Evolutionary conservation across 2,113 vertebrate genomes (phyloP).

Genomic region (Tringa solitaria): DNA sequence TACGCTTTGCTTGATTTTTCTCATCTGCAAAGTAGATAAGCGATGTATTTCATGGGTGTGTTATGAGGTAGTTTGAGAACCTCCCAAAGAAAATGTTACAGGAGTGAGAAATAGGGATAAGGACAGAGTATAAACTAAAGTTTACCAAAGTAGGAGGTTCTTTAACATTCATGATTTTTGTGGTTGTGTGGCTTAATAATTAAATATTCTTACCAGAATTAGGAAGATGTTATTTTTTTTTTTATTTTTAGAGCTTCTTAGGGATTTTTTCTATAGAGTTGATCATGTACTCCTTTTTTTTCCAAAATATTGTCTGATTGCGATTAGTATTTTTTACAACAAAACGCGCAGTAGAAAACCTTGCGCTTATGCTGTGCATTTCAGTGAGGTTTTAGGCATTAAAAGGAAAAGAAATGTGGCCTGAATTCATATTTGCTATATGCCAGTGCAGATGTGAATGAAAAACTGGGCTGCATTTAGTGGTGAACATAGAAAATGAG

Average conservation of each 20-base stretch:
- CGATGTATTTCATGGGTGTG: not conserved
- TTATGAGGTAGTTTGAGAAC: not conserved
- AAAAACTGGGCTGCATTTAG: not conserved
- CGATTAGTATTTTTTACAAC: not conserved
- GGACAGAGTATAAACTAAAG: not conserved
- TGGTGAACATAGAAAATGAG: not conserved
- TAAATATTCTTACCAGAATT: not conserved
- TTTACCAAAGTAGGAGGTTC: not conserved
- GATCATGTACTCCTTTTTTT: not conserved
- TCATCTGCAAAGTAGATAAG: not conserved
- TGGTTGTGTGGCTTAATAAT: not conserved
- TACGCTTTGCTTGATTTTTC: not conserved
- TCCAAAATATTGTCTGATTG: not conserved
- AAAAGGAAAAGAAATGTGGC: not conserved
- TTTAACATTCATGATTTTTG: not conserved
- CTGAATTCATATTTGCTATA: not conserved
- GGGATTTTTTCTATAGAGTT: not conserved
- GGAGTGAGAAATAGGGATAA: not conserved
- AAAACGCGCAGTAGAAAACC: not conserved
- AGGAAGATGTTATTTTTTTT: not conserved
- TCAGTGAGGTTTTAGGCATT: not conserved
- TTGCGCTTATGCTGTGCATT: not conserved
- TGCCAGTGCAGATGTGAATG: not conserved
- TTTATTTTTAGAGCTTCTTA: not conserved
- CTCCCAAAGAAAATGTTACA: not conserved